Percentiles rank a stretch among this genome's conserved stretches.
These are phyloP conservation scores for Eira barbara DNA, from an alignment of 2,113 vertebrate genomes.

Conservation along the genomic window DNA sequence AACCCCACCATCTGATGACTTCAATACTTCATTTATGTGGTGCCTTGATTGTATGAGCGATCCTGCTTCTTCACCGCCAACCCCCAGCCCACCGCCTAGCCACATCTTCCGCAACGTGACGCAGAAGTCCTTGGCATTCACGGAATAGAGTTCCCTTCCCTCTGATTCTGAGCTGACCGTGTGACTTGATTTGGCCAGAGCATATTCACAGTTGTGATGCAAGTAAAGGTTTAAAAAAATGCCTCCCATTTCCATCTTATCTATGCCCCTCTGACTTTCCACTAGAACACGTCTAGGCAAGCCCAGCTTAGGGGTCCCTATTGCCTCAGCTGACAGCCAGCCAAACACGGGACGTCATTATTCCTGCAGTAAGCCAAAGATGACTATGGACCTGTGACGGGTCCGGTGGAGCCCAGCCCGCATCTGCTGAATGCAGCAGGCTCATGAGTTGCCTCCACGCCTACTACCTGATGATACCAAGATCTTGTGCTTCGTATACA, in stretches of 20 bases:
- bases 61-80: not conserved
- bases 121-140: not conserved
- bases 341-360: not conserved
- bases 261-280: not conserved
- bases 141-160: not conserved
- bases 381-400: not conserved
- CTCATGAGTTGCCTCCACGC: not conserved
- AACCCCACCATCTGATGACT: slow-evolving; percentile 18
- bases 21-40: not conserved
- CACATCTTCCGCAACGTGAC: not conserved
- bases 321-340: not conserved
- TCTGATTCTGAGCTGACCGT: not conserved
- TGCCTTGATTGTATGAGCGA: not conserved
- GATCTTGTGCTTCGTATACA: not conserved
- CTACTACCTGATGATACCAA: not conserved
- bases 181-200: not conserved
- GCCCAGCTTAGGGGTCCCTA: not conserved
- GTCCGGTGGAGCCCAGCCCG: not conserved
- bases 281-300: not conserved
- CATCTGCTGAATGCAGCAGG: not conserved
- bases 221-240: not conserved
- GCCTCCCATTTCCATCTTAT: not conserved
- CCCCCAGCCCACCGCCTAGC: too few relatives aligned
- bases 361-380: not conserved
- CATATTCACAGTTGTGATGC: not conserved